Conservation (phyloP, 2,797 vertebrate species). For the Coregonus suidteri region DNA sequence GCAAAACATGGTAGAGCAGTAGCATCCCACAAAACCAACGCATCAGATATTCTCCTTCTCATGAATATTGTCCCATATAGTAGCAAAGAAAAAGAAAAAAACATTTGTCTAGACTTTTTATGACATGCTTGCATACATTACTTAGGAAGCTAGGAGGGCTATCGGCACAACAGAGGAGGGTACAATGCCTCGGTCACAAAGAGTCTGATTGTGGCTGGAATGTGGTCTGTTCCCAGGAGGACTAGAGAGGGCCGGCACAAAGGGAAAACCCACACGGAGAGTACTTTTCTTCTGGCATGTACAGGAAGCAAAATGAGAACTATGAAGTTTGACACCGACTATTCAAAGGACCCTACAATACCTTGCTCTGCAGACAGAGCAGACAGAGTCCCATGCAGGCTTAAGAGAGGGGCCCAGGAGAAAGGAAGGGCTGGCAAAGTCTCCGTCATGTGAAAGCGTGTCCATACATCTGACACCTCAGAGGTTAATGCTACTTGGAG, state of each 20-base stretch:
- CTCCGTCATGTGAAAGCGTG: slow-evolving; percentile 83
- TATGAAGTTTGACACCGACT: slow-evolving; percentile 83
- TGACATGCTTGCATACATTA: slow-evolving; percentile 86
- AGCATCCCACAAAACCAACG: slow-evolving; percentile 40
- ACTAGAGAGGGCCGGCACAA: slow-evolving; percentile 76
- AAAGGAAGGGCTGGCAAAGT: slow-evolving; percentile 69
- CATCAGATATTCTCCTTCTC: slow-evolving; percentile 55
- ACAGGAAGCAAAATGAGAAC: slow-evolving; percentile 86
- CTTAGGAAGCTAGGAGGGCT: slow-evolving; percentile 80
- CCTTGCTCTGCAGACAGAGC: slow-evolving; percentile 82
- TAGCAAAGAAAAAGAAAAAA: slow-evolving; percentile 75
- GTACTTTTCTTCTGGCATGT: slow-evolving; percentile 80
- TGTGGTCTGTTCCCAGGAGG: slow-evolving; percentile 81
- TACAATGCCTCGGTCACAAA: slow-evolving; percentile 79
- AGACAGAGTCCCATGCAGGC: slow-evolving; percentile 77
- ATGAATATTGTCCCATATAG: slow-evolving; percentile 70
- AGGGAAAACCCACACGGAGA: slow-evolving; percentile 79
- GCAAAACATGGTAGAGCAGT: slow-evolving; percentile 65
- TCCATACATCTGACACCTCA: slow-evolving; percentile 85
- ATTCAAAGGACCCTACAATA: slow-evolving; percentile 82
- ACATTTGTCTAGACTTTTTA: slow-evolving; percentile 42
- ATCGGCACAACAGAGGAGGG: slow-evolving; percentile 73
- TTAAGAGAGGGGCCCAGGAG: slow-evolving; percentile 64
- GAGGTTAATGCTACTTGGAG: slow-evolving; percentile 68
- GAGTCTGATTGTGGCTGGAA: slow-evolving; percentile 77